These are phyloP conservation scores for Odontocolon sp. DNA, from an alignment of 2,888 invertebrate species.

Conservation along the genomic window DNA sequence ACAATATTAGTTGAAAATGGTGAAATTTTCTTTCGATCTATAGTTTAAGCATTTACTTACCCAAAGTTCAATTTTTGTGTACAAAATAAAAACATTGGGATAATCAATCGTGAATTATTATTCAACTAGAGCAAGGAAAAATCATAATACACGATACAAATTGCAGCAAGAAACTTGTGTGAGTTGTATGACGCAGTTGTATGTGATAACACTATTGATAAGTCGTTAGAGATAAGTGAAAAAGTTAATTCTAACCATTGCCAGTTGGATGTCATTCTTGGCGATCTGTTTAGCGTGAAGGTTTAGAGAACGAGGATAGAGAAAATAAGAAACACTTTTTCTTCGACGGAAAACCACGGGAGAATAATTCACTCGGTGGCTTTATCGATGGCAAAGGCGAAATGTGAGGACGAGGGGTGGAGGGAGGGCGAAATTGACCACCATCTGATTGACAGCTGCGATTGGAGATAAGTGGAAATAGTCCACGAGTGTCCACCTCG, in stretches of 20 bases:
- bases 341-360: neutral
- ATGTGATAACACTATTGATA: slow-evolving; percentile 29
- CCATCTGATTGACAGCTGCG: slow-evolving; percentile 42
- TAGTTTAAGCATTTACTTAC: too few species aligned
- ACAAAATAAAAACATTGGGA: too few species aligned
- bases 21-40: too few species aligned
- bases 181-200: too few species aligned
- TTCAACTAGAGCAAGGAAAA: too few species aligned
- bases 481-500: slow-evolving; percentile 3
- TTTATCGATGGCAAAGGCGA: slow-evolving; percentile 23
- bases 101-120: too few species aligned
- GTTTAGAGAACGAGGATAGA: slow-evolving; percentile 10
- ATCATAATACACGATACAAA: too few species aligned
- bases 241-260: slow-evolving; percentile 23
- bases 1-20: too few species aligned
- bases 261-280: neutral
- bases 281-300: slow-evolving; percentile 3
- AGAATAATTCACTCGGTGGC: slow-evolving; percentile 18
- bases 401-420: neutral
- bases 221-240: slow-evolving; percentile 36
- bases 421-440: neutral
- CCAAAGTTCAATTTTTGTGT: too few species aligned
- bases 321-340: slow-evolving; percentile 4
- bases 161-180: too few species aligned
- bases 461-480: slow-evolving; percentile 51